Percentiles rank a stretch among this genome's conserved stretches.
Conservation (phyloP, 2,888 invertebrate genomes). For the Coelogynopora nodosa region DNA sequence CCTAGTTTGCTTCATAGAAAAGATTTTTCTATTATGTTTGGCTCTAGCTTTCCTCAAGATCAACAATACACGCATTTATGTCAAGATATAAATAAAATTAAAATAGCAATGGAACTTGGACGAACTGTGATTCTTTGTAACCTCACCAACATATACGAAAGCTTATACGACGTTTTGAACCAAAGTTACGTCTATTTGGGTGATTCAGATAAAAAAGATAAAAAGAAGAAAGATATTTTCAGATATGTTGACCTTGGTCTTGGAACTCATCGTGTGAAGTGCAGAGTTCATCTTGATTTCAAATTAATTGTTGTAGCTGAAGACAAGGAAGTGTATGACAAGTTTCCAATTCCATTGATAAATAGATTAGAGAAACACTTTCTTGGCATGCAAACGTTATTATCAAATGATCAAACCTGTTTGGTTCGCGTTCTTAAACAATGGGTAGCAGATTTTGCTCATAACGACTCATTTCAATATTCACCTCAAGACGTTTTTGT, state of each 20-base stretch:
- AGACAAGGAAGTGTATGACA: constrained; percentile 55
- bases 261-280: constrained; percentile 57
- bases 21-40: constrained; percentile 53
- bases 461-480: not conserved
- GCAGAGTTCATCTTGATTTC: constrained; percentile 55
- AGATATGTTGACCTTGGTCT: constrained; percentile 58
- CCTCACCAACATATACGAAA: constrained; percentile 43
- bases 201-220: too few species aligned
- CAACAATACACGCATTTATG: constrained; percentile 51
- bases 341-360: constrained; percentile 59
- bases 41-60: constrained; percentile 56
- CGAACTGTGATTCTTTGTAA: constrained; percentile 22
- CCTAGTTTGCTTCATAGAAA: constrained; percentile 15
- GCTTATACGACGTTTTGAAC: constrained; percentile 42
- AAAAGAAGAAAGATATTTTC: too few species aligned
- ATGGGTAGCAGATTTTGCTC: not conserved
- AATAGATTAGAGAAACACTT: constrained; percentile 60
- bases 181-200: constrained; percentile 53
- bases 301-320: constrained; percentile 57
- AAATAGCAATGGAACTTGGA: constrained; percentile 36
- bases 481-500: constrained; percentile 52
- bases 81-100: constrained; percentile 35
- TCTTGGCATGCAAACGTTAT: constrained; percentile 55
- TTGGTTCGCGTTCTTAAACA: not conserved
- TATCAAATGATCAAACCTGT: constrained; percentile 50